Evolutionary conservation across 35 echinoderm and acorn worm genomes (phyloP), one percentile per base, ranked within the genome.

Genomic region (Nesometra sesokonis): DNA sequence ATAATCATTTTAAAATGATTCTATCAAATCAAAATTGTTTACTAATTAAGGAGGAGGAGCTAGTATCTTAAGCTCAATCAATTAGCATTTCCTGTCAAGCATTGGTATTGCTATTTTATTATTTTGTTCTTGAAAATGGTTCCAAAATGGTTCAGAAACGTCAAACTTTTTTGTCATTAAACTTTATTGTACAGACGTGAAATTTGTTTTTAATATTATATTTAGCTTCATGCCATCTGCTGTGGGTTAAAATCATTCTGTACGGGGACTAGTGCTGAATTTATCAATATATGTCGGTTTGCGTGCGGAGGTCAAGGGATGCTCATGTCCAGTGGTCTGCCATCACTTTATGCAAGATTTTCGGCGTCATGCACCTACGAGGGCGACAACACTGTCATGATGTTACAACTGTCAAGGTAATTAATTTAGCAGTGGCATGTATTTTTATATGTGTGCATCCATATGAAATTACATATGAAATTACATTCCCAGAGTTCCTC

Each of bases 271-370:
- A 82, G 78, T 0, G 30, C n/a, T 17, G 30, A 77, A 19, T 84
- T 84, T 36, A 85, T 93, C 27, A 87, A 93, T 32, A 87, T 46
- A 13, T 93, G 89, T 46, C 82, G 91, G 27, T 91, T 84, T 82
- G 89, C 95, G 17, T 97, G 95, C 31, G 95, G 95, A 37, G 95
- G 95, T 21, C 95, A 97, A 67, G 95, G 95, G 23, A 91, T 86
- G 31, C 84, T 93, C 9, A 77, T 91, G 43, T 82, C 86, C 43
- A 91, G 91, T 87, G 95, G 89, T 13, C 78, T 97, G 27, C 91
- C 95, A 11, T 86, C 80, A 46, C 30, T 91, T 9, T 93, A 88
- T 52, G 77, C 76, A 37, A 37, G 84, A 47, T 85, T 88, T 35
- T 85, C 91, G 0, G 91, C 87, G 11, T 77, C 89, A 5, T 89